Conservation (phyloP, 2,888 invertebrate species). For the Himalopsyche kuldschensis region DNA sequence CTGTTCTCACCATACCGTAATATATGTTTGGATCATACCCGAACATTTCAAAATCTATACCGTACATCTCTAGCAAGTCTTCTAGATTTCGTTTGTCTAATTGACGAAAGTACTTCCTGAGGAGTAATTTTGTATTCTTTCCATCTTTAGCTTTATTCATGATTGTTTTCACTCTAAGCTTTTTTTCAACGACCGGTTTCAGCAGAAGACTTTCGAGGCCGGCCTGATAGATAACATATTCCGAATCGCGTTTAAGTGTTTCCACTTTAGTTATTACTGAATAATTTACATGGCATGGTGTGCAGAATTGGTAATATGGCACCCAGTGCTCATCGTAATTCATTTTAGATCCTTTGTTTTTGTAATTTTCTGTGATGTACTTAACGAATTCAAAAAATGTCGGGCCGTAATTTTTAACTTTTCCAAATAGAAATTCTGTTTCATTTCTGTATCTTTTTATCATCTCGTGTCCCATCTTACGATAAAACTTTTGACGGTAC, state of each 20-base stretch:
- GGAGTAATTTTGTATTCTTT: slow-evolving; percentile 51
- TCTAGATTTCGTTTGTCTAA: slow-evolving; percentile 59
- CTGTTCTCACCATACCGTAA: slow-evolving; percentile 37
- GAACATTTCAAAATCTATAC: slow-evolving; percentile 70
- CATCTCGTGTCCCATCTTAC: slow-evolving; percentile 67
- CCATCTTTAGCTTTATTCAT: slow-evolving; percentile 60
- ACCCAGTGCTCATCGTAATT: slow-evolving; percentile 67
- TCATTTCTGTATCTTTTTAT: slow-evolving; percentile 62
- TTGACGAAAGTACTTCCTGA: slow-evolving; percentile 61
- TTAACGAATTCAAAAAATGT: slow-evolving; percentile 73
- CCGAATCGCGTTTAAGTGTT: slow-evolving; percentile 62
- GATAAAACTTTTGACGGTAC: slow-evolving; percentile 68
- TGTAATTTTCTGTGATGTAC: slow-evolving; percentile 66
- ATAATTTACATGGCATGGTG: slow-evolving; percentile 68
- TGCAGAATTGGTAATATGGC: slow-evolving; percentile 65
- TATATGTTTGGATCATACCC: slow-evolving; percentile 64
- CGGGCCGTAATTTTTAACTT: slow-evolving; percentile 56
- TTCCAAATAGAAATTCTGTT: slow-evolving; percentile 47
- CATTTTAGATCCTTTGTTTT: slow-evolving; percentile 50
- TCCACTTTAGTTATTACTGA: slow-evolving; percentile 67
- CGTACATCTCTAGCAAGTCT: slow-evolving; percentile 65
- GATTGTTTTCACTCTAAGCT: slow-evolving; percentile 57
- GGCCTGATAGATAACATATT: slow-evolving; percentile 62
- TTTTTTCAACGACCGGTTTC: slow-evolving; percentile 54
- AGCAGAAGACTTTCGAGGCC: slow-evolving; percentile 60